Evolutionary conservation across 2,113 vertebrate species (phyloP), one percentile per base, ranked within the genome.

Genomic region (Cromileptes altivelis): DNA sequence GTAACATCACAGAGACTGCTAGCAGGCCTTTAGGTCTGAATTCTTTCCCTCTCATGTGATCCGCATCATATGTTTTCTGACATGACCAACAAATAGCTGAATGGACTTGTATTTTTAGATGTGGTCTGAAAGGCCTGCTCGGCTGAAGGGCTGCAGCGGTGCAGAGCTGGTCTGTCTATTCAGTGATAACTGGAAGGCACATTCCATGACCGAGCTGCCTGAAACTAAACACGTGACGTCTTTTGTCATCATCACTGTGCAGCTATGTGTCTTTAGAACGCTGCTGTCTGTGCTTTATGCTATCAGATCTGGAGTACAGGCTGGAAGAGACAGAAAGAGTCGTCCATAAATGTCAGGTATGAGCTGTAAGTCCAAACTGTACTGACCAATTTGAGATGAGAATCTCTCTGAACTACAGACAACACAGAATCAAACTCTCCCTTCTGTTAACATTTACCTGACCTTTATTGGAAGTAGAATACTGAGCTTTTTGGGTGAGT

Each of bases 381-480:
- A 21, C 67, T 6, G 25, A 23, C 49, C 47, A 14, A 3, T 25
- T n/a, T 23, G 6, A 37, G 33, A 58, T 67, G 52, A 52, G 13
- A 53, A 27, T 58, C 1, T 42, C 17, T 30, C 11, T 42, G n/a
- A 53, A 53, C 55, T 42, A 52, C 17, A 53, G 5, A 72, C 42
- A 6, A 4, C 8, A 25, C 23, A 33, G 27, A 9, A 21, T 53
- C 13, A 50, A 23, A 55, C 18, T 18, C 9, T 63, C 17, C 11
- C 12, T 3, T 37, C 21, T 25, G n/a, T 57, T 11, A 70, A 70
- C 30, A 58, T 65, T 52, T 21, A 10, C 12, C 40, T 49, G 19
- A 76, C 53, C 49, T 81, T 70, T 42, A 27, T 60, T 61, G 57
- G 11, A 61, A 47, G 70, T 45, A 70, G 42, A 42, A 15, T 3